These are phyloP conservation scores for Agelas oroides DNA, from an alignment of 37 sponge, comb jelly and placozoan species.

Conservation along the genomic window DNA sequence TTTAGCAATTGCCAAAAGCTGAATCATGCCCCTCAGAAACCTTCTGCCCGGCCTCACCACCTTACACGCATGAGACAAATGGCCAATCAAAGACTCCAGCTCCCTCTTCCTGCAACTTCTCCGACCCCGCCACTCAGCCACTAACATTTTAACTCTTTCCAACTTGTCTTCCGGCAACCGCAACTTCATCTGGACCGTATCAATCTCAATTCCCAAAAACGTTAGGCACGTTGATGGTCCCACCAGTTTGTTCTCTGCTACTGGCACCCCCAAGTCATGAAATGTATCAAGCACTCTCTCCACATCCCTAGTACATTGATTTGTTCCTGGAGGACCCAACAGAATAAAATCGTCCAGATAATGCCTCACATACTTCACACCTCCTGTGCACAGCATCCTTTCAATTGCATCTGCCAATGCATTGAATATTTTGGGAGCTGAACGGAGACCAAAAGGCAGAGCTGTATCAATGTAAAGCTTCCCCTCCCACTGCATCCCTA, in stretches of 20 bases:
- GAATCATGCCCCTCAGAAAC: slow-evolving; percentile 19
- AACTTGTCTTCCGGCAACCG: slow-evolving; percentile 58
- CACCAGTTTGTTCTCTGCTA: slow-evolving; percentile 47
- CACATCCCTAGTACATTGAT: neutral
- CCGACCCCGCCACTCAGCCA: slow-evolving; percentile 7
- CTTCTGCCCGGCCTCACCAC: slow-evolving; percentile 48
- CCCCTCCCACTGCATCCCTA: slow-evolving; percentile 53
- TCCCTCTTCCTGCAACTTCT: slow-evolving; percentile 13
- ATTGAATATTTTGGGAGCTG: slow-evolving; percentile 60
- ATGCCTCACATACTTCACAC: slow-evolving; percentile 3
- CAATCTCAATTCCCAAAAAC: slow-evolving; percentile 51
- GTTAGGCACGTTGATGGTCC: slow-evolving; percentile 37
- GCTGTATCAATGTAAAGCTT: no score
- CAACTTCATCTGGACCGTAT: slow-evolving; percentile 23
- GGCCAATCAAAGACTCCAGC: slow-evolving; percentile 35
- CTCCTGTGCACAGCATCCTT: neutral
- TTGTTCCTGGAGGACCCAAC: slow-evolving; percentile 37
- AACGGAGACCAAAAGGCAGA: slow-evolving; percentile 52
- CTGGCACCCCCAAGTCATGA: slow-evolving; percentile 34
- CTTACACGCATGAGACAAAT: slow-evolving; percentile 37
- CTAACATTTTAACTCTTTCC: neutral
- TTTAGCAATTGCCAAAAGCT: neutral
- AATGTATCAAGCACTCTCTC: neutral
- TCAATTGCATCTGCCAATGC: slow-evolving; percentile 49
- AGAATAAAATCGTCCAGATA: slow-evolving; percentile 56